These are phyloP conservation scores for Drosophila neocordata DNA, from an alignment of 1,140 invertebrate genomes.

Conservation along the genomic window DNA sequence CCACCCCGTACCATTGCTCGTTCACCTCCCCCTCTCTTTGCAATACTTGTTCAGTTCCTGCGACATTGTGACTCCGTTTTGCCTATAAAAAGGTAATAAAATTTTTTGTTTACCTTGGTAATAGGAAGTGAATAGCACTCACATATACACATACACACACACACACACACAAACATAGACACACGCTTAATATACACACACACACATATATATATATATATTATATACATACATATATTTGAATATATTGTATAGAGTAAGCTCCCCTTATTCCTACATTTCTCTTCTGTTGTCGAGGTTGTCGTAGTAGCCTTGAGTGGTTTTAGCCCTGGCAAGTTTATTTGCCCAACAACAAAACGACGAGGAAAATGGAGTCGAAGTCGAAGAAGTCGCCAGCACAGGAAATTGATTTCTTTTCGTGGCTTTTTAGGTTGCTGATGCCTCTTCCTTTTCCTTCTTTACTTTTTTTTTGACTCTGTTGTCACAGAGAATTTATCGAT, in stretches of 20 bases:
- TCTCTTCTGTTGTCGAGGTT: conserved; percentile 40
- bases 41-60: conserved; percentile 46
- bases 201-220: conserved; percentile 10
- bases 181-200: conserved; percentile 23
- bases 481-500: conserved; percentile 72
- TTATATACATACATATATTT: conserved; percentile 37
- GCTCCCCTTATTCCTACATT: conserved; percentile 26
- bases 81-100: conserved; percentile 79
- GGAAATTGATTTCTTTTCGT: conserved; percentile 75
- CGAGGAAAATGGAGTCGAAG: conserved; percentile 41
- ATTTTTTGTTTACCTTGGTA: conserved; percentile 78
- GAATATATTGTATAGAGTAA: conserved; percentile 46
- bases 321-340: conserved; percentile 59
- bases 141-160: not conserved
- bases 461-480: conserved; percentile 31
- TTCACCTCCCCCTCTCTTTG: too few species aligned
- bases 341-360: conserved; percentile 33
- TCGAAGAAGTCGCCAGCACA: conserved; percentile 55
- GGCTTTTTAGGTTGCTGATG: conserved; percentile 33
- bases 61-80: conserved; percentile 73
- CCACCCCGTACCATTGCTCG: too few species aligned
- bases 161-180: conserved; percentile 37
- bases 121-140: conserved; percentile 75
- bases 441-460: conserved; percentile 5
- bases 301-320: conserved; percentile 58